A percentile compares a stretch with the other conserved stretches of the same genome.
Conservation (phyloP, 2,888 invertebrate species). For the Adelognathus sp. region DNA sequence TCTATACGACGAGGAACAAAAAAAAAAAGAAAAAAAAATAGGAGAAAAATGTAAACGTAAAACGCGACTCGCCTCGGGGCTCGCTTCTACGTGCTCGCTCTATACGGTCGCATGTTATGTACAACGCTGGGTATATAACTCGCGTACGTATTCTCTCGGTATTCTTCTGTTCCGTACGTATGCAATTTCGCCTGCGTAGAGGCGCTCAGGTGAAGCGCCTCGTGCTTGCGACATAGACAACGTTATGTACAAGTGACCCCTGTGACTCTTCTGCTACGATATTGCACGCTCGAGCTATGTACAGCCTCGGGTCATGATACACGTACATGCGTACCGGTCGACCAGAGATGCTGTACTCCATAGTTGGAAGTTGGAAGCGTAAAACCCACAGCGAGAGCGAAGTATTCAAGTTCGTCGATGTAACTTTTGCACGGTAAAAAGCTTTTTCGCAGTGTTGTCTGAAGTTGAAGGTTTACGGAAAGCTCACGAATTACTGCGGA, state of each 20-base stretch:
- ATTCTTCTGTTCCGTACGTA: not conserved
- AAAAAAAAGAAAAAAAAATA: constrained; percentile 58
- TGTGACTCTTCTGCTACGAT: constrained; percentile 18
- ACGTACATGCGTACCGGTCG: not conserved
- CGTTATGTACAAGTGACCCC: constrained; percentile 21
- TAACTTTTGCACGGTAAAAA: not conserved
- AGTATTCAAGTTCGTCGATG: not conserved
- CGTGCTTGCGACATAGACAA: not conserved
- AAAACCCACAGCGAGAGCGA: not conserved
- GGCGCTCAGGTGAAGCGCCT: constrained; percentile 5
- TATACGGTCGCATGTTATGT: constrained; percentile 19
- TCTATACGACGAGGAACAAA: constrained; percentile 45
- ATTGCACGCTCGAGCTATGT: constrained; percentile 11
- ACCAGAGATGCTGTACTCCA: not conserved
- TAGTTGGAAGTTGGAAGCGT: not conserved
- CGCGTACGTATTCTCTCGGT: not conserved
- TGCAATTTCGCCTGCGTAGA: constrained; percentile 25
- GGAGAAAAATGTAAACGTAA: constrained; percentile 75
- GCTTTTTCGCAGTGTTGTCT: too few relatives aligned
- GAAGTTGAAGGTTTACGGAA: too few relatives aligned
- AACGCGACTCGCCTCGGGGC: constrained; percentile 75
- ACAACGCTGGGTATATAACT: constrained; percentile 1
- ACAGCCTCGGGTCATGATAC: constrained; percentile 9
- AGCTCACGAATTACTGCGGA: too few relatives aligned
- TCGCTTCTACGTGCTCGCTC: constrained; percentile 57